Percentiles rank a stretch among this genome's conserved stretches.
Evolutionary conservation across 1,140 invertebrate genomes (phyloP).

Genomic region (Papilio polytes): DNA sequence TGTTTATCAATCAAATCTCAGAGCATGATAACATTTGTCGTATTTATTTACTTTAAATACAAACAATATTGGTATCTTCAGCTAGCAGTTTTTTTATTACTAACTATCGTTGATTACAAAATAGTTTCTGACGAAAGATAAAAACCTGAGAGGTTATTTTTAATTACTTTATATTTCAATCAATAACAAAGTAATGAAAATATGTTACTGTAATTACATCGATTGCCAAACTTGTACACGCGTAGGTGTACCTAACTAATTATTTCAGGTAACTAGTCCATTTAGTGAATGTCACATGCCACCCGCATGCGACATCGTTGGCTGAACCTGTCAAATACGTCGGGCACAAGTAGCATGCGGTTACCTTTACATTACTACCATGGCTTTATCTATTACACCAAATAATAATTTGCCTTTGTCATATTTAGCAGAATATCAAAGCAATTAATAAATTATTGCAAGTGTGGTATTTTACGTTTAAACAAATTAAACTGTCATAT

Average conservation of each 20-base stretch:
- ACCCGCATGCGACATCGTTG: neutral
- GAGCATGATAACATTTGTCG: conserved; percentile 3
- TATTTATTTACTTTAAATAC: neutral
- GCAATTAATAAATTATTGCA: too few species aligned
- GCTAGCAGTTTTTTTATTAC: neutral
- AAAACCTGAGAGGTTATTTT: too few species aligned
- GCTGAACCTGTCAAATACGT: neutral
- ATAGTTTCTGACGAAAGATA: too few species aligned
- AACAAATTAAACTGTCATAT: too few species aligned
- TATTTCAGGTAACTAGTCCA: neutral
- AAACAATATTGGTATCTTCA: neutral
- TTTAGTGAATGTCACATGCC: conserved; percentile 10
- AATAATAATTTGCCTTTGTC: neutral
- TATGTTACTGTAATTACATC: too few species aligned
- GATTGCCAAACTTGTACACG: neutral
- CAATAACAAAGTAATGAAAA: too few species aligned
- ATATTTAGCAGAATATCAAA: neutral
- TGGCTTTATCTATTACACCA: neutral
- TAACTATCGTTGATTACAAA: too few species aligned
- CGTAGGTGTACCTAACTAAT: neutral
- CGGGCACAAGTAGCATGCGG: neutral
- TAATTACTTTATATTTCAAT: too few species aligned
- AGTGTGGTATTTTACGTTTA: too few species aligned
- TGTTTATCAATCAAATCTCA: conserved; percentile 25
- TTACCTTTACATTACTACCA: neutral